Evolutionary conservation across 2,888 invertebrate genomes (phyloP).

Genomic region (Actias luna): DNA sequence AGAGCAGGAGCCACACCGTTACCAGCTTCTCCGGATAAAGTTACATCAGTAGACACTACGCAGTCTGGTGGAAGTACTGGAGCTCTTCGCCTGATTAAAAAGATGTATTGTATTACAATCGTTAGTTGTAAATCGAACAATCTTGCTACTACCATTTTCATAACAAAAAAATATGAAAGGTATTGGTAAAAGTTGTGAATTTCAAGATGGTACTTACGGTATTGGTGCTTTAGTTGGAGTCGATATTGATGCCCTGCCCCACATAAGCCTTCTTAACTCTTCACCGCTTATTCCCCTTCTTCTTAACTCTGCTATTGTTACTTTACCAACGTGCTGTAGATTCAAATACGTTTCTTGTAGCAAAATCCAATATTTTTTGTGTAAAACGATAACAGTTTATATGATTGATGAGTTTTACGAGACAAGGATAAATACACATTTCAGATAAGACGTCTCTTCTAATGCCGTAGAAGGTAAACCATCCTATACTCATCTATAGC

Average conservation of each 20-base stretch:
- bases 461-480: no score
- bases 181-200: neutral
- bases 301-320: slow-evolving; percentile 91
- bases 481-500: no score
- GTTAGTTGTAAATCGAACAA: no score
- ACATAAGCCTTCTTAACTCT: slow-evolving; percentile 92
- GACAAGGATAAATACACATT: no score
- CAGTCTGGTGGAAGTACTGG: slow-evolving; percentile 67
- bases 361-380: no score
- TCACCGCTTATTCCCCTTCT: slow-evolving; percentile 93
- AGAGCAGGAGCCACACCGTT: slow-evolving; percentile 82
- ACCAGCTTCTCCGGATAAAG: slow-evolving; percentile 63
- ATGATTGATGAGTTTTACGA: no score
- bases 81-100: slow-evolving; percentile 36
- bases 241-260: slow-evolving; percentile 94
- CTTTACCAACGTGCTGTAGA: slow-evolving; percentile 92
- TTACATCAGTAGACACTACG: slow-evolving; percentile 45
- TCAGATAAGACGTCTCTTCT: no score
- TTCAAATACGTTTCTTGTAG: no score
- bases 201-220: slow-evolving; percentile 18
- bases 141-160: neutral
- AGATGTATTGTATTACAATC: no score
- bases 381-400: no score
- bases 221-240: slow-evolving; percentile 88
- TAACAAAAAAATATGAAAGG: no score